Base-by-base conservation (phyloP, 2,888 invertebrate species). In the Drosophila putrida region DNA sequence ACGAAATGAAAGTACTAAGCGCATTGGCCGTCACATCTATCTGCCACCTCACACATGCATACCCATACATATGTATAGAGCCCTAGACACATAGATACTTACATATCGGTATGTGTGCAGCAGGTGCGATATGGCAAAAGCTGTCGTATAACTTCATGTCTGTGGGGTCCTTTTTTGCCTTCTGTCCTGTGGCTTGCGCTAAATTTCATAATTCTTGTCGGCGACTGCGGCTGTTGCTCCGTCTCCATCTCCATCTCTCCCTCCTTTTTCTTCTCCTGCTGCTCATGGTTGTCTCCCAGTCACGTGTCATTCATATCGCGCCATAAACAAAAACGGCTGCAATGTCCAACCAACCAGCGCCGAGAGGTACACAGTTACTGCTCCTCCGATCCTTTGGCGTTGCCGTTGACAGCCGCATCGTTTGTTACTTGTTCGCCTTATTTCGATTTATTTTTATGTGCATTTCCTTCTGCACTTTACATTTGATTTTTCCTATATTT, bases 391-490 rank as follows among this genome's bases (percentile, higher is more conserved):
- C 13, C 38, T 39, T 8, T 10, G n/a, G 68, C 36, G 46, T 62
- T 47, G 36, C 38, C 51, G 86, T 78, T 88, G 86, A 72, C 83
- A 82, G 74, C 77, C 67, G 72, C 88, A 77, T 66, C 82, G 77
- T 74, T 86, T 82, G 86, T 80, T 88, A 73, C 68, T 53, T 53
- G 63, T 49, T 71, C 65, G 67, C 76, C 75, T 68, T 78, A 72
- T 80, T 84, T 89, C 84, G 89, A 86, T 85, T 89, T 86, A 88
- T 84, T 85, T 80, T 82, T 77, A 78, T 78, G 84, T 80, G 72
- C 70, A 72, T 80, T 73, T 76, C 53, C 63, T 49, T 64, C 39
- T 66, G 65, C 75, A 61, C 46, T 68, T 71, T 87, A 66, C 81
- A 69, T 50, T 68, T 70, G 58, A 60, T 64, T 77, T 66, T 61